Percentiles rank a stretch among this genome's conserved stretches.
Evolutionary conservation across 2,797 vertebrate species (phyloP).

Genomic region (Poecilia picta): DNA sequence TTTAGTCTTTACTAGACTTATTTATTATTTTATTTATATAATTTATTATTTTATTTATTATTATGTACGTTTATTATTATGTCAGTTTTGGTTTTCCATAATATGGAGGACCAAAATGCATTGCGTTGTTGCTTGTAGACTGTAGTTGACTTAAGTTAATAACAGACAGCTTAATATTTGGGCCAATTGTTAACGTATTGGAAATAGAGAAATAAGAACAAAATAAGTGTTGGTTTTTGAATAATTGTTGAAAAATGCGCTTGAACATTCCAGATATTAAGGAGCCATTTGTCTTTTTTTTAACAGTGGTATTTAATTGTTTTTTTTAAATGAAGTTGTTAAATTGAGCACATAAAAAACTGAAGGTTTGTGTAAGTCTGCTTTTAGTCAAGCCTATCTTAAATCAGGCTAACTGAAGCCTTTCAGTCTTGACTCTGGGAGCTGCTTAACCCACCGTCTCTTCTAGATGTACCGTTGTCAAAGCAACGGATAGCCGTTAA

Average conservation of each 20-base stretch:
- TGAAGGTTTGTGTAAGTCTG: neutral
- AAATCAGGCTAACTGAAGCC: neutral
- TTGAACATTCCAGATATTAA: neutral
- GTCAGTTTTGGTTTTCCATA: too few relatives aligned
- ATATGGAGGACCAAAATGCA: too few relatives aligned
- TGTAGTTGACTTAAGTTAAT: neutral
- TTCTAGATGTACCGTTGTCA: neutral
- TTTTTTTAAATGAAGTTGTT: neutral
- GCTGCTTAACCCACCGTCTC: neutral
- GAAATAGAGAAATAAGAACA: neutral
- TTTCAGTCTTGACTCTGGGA: slow-evolving; percentile 8
- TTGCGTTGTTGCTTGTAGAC: too few relatives aligned
- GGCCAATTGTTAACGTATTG: neutral
- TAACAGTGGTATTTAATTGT: neutral
- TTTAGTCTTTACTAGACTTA: too few relatives aligned
- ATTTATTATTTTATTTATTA: too few relatives aligned
- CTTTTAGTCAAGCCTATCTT: neutral
- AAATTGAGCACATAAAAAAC: neutral
- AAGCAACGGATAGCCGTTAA: neutral
- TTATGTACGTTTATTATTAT: too few relatives aligned
- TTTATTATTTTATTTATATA: too few relatives aligned
- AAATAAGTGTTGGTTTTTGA: neutral
- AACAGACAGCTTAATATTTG: neutral
- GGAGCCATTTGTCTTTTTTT: neutral
- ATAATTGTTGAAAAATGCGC: neutral